Conservation (phyloP, 2,113 vertebrate species). For the Sisor rabdophorus region DNA sequence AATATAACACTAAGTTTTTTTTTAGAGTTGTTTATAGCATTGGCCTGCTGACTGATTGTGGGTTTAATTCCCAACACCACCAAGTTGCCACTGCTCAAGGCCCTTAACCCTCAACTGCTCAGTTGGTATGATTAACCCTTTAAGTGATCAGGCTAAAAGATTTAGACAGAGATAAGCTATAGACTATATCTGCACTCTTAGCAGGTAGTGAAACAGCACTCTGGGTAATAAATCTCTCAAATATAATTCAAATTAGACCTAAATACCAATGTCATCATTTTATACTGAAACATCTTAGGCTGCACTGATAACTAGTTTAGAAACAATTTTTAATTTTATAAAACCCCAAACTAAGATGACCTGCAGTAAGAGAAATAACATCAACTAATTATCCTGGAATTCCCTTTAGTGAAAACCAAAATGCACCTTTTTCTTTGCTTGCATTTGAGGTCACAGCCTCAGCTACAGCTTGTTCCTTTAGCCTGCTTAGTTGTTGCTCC, state of each 20-base stretch:
- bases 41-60: no score
- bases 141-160: not conserved
- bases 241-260: not conserved
- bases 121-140: not conserved
- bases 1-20: no score
- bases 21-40: no score
- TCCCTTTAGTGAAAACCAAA: not conserved
- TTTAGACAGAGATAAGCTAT: not conserved
- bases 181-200: not conserved
- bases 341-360: not conserved
- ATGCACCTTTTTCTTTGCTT: conserved; percentile 75
- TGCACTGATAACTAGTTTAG: not conserved
- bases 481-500: conserved; percentile 75
- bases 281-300: not conserved
- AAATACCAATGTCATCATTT: not conserved
- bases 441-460: conserved; percentile 62
- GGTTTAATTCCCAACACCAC: no score
- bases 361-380: not conserved
- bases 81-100: no score
- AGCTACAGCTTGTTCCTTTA: conserved; percentile 72
- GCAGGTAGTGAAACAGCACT: not conserved
- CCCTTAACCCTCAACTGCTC: no score
- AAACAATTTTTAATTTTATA: no score
- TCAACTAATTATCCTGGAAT: not conserved
- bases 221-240: not conserved